Evolutionary conservation across 2,113 vertebrate species (phyloP), one percentile per base, ranked within the genome.

Genomic region (Lampris incognitus): DNA sequence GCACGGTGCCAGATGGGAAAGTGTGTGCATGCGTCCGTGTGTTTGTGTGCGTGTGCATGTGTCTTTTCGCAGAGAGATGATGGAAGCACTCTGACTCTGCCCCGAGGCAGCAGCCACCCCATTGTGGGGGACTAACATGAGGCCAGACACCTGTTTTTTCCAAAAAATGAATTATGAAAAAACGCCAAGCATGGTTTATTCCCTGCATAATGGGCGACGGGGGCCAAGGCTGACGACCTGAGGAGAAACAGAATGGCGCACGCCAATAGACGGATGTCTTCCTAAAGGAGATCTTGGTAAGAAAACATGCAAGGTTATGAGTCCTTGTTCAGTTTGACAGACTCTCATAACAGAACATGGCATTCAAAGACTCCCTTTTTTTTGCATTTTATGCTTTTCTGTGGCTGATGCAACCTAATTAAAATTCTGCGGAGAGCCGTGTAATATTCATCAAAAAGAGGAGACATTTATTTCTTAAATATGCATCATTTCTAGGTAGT

Each of bases 121-220:
- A 77, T 76, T 70, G 74, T 78, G 65, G 69, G 56, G 67, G 64
- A 64, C 70, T 55, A 85, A 69, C 74, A 87, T 58, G 38, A 85
- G 75, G 85, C 88, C 82, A 84, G 86, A 88, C 87, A 90, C 87
- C 87, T 88, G 88, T 88, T 92, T 87, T 82, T 70, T 54, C 79
- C 24, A 24, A 58, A 67, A 85, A 88, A 86, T 87, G 76, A 92
- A 85, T 83, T 79, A 84, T 85, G 81, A 86, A 90, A 80, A 9
- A 4, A 62, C 78, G 81, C 69, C 85, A 84, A 81, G 82, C n/a
- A 44, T 6, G 48, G 56, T 54, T 80, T 68, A 61, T 79, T 75
- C 66, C 73, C 65, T 67, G 65, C 67, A 80, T 61, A 79, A 58
- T 73, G 81, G 77, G 75, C 79, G 74, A 81, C 68, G 6, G 60